A percentile compares a stretch with the other conserved stretches of the same genome.
Conservation (phyloP, 1,140 invertebrate species). For the Cherax quadricarinatus region DNA sequence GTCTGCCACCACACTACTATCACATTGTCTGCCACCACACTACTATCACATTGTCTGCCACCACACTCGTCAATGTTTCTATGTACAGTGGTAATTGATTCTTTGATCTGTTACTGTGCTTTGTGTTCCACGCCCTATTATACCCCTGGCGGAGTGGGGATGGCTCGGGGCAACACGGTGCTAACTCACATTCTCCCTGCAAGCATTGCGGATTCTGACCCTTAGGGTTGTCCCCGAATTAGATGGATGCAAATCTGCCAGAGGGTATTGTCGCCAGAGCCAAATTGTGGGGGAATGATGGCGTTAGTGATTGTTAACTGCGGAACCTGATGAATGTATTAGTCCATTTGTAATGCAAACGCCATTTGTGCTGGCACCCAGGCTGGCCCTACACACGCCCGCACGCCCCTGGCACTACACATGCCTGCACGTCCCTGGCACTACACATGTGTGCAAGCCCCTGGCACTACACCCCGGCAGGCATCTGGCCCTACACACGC, state of each 20-base stretch:
- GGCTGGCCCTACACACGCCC: background rate
- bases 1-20: too few species aligned
- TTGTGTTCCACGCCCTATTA: slow-evolving; percentile 1
- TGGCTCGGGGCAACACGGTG: background rate
- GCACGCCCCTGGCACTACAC: too few species aligned
- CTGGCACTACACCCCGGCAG: too few species aligned
- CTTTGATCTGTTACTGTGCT: slow-evolving; percentile 33
- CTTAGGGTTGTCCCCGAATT: background rate
- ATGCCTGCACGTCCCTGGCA: too few species aligned
- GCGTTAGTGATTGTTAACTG: slow-evolving; percentile 40
- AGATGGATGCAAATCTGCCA: background rate
- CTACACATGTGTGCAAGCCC: too few species aligned
- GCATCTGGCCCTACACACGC: too few species aligned
- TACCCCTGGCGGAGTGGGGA: background rate
- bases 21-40: background rate
- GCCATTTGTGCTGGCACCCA: background rate
- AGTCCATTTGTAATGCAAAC: slow-evolving; percentile 51
- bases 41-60: background rate
- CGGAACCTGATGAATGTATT: slow-evolving; percentile 43
- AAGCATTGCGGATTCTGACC: background rate
- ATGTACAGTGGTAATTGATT: slow-evolving; percentile 55
- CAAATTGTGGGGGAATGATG: slow-evolving; percentile 45
- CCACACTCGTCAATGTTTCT: background rate
- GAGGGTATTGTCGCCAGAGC: slow-evolving; percentile 1
- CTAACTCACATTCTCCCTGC: background rate